Conservation (phyloP, 1,140 invertebrate genomes). For the Adelges cooleyi region DNA sequence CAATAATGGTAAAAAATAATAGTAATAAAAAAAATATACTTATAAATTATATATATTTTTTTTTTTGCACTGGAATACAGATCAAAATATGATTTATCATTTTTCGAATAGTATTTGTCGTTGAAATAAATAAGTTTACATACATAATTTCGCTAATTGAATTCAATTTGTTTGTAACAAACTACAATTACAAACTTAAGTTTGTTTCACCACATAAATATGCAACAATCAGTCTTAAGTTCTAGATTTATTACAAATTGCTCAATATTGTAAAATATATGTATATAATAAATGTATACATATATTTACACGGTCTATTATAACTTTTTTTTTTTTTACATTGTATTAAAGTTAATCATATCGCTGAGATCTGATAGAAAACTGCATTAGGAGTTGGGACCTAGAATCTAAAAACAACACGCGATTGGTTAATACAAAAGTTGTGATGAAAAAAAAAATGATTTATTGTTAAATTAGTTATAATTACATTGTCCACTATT, state of each 20-base stretch:
- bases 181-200: neutral
- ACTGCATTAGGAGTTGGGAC: slow-evolving; percentile 22
- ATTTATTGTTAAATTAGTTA: no score
- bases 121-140: neutral
- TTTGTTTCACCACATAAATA: slow-evolving; percentile 2
- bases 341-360: slow-evolving; percentile 19
- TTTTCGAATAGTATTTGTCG: neutral
- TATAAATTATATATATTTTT: neutral
- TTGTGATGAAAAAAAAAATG: neutral
- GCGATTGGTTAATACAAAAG: slow-evolving; percentile 8
- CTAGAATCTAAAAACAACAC: slow-evolving; percentile 21
- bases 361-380: slow-evolving; percentile 26
- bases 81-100: neutral
- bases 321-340: neutral
- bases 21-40: no score
- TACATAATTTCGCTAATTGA: neutral
- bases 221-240: slow-evolving; percentile 29
- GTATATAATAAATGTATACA: no score
- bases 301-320: no score
- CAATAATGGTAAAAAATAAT: no score
- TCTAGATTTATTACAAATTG: slow-evolving; percentile 23
- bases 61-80: neutral
- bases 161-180: neutral
- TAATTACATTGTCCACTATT: no score
- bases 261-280: neutral